Evolutionary conservation across 2,797 vertebrate species (phyloP).

Genomic region (Pteronotus mesoamericanus): DNA sequence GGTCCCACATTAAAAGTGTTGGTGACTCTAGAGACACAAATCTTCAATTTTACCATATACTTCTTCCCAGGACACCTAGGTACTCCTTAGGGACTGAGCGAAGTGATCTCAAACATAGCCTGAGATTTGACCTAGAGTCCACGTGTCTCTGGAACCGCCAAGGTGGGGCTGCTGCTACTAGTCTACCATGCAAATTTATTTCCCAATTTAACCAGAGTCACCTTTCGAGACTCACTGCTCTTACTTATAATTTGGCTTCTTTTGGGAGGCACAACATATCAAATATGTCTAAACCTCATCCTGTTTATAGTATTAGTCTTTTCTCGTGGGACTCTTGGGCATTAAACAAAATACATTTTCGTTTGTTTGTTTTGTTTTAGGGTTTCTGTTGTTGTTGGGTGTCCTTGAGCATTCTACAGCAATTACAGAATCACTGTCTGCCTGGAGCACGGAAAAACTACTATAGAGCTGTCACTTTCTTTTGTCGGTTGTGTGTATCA

Average conservation of each 20-base stretch:
- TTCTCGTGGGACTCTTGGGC: background rate
- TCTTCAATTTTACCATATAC: background rate
- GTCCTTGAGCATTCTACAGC: background rate
- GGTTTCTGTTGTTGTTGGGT: background rate
- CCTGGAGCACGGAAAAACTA: background rate
- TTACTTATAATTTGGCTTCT: background rate
- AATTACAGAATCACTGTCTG: background rate
- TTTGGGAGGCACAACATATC: background rate
- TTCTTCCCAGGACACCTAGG: background rate
- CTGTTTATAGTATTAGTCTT: background rate
- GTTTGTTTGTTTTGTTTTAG: background rate
- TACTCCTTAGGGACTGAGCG: background rate
- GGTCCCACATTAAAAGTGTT: background rate
- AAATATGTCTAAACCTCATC: background rate
- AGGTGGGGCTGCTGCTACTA: background rate
- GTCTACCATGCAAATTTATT: background rate
- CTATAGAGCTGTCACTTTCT: background rate
- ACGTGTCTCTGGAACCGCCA: background rate
- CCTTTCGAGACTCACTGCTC: background rate
- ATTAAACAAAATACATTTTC: background rate
- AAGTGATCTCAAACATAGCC: background rate
- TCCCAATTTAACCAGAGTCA: background rate
- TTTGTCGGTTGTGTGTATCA: background rate
- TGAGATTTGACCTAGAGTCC: background rate
- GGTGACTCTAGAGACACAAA: background rate